Base-by-base conservation (phyloP, 2,113 vertebrate species). In the Dasyurus viverrinus region DNA sequence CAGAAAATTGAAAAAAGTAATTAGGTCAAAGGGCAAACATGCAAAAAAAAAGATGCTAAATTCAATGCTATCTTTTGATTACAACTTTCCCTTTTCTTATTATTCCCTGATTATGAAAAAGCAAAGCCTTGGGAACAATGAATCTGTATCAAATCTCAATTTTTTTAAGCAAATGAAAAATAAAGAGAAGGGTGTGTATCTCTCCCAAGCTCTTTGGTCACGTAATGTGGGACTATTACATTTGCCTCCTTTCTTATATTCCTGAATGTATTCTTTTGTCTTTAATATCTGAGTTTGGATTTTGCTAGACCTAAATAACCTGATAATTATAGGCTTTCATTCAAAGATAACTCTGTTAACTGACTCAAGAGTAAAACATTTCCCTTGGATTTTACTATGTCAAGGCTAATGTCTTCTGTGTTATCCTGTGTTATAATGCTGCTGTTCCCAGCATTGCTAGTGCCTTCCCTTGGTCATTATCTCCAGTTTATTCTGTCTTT, bases 1-100 rank as follows among this genome's bases (percentile, higher is more conserved):
- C 91, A 97, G 95, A 90, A 95, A 60, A 93, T 96, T 93, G 94
- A 94, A 52, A 97, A 90, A 96, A 47, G 95, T 95, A 94, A 96
- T 95, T 96, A 55, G 92, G 91, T 96, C 95, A 97, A 95, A 96
- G 50, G 50, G 48, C 93, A 94, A 97, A 94, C 53, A 93, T 92
- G 92, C 57, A 93, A 93, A 90, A 92, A 92, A 89, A 94, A 95
- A 94, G 92, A 92, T 89, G 90, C 57, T 27, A 68, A 93, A 46
- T n/a, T 16, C 55, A 91, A 68, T 42, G 36, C 9, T 54, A 90
- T 54, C 52, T 52, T 22, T 0, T 30, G 84, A 57, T 89, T 90
- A 30, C 16, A 89, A 14, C 16, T 93, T 24, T 46, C 57, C 84
- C 48, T 16, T 90, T 53, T 42, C 53, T 84, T 48, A 92, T 91